Base-by-base conservation (phyloP, 2,113 vertebrate species). In the Nycticorax nycticorax region DNA sequence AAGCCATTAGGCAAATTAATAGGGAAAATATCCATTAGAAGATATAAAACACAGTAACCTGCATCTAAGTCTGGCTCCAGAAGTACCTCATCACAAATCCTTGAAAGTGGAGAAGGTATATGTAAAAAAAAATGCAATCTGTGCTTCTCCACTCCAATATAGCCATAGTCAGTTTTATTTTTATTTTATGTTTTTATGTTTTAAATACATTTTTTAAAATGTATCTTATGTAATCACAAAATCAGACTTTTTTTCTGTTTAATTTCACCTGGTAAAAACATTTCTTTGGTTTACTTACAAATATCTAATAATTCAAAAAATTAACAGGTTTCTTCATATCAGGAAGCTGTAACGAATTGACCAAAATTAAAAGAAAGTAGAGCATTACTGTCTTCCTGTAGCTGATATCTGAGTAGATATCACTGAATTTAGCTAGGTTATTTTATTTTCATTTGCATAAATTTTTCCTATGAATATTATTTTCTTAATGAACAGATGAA, bases 121-220 rank as follows among this genome's bases (percentile, higher is more conserved):
- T 8, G 1, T 23, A 22, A 47, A 79, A 88, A 88, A 92, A 81
- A 73, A 30, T 41, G 7, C 11, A 26, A 2, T 14, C 22, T 43
- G 0, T 45, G 11, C 1, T 71, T 37, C 21, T 45, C 4, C 9
- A 37, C 8, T 77, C 14, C 19, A 43, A 3, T 52, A 18, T 2
- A 81, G 1, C 2, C 4, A n/a, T 28, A 32, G 0, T 60, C 8
- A 22, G 0, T 6, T 45, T 45, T 15, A 43, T 43, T 43, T 14
- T 43, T 43, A 15, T 43, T 43, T 43, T 43, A 43, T 3, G 14
- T 64, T 48, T 79, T 53, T 11, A 27, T n/a, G 20, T 8, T 52
- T 16, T 32, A 11, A 3, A 33, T 3, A 5, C 0, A n/a, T 16
- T 77, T 89, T 59, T 0, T 0, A 2, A 77, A 62, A 68, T 14